Evolutionary conservation across 2,113 vertebrate species (phyloP), one percentile per base, ranked within the genome.

Genomic region (Eclectus roratus): DNA sequence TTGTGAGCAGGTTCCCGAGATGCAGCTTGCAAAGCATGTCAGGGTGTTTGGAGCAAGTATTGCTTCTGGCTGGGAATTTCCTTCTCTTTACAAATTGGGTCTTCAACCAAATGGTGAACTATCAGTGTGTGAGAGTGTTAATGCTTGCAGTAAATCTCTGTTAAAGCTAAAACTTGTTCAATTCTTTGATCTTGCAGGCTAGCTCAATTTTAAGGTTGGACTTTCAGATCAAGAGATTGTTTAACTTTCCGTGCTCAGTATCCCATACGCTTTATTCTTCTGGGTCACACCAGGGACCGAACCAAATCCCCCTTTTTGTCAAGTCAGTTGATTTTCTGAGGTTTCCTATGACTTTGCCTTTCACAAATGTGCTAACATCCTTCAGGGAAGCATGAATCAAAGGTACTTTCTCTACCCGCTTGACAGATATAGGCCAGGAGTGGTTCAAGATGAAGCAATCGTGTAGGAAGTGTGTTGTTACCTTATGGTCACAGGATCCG

Each of bases 181-280:
- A 41, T 47, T 63, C 6, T 27, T 63, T 65, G 15, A 37, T 63
- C n/a, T 46, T 80, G 31, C 20, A 44, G 78, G 37, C 27, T 73
- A 12, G 77, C 16, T 17, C 8, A 2, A 20, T 64, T 74, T 84
- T 63, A 68, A 71, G 35, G 15, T 81, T 69, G 49, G 47, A 21
- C 35, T 90, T 82, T 19, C 7, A 82, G 63, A 69, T 24, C 31
- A 47, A 27, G 65, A 71, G 41, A 10, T 52, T 21, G 43, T 46
- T 94, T 60, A 68, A 50, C 29, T 71, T 80, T 12, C n/a, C 2
- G 1, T 46, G 20, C 73, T 39, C 50, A 56, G 35, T 72, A 44
- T 31, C 41, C 69, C 2, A 0, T 47, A 3, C 1, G 8, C 20
- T 77, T 82, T 29, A 1, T 70, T 61, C 6, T 46, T 66, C 29